A percentile compares a stretch with the other conserved stretches of the same genome.
Conservation (phyloP, 2,113 vertebrate species). For the Mus pahari region DNA sequence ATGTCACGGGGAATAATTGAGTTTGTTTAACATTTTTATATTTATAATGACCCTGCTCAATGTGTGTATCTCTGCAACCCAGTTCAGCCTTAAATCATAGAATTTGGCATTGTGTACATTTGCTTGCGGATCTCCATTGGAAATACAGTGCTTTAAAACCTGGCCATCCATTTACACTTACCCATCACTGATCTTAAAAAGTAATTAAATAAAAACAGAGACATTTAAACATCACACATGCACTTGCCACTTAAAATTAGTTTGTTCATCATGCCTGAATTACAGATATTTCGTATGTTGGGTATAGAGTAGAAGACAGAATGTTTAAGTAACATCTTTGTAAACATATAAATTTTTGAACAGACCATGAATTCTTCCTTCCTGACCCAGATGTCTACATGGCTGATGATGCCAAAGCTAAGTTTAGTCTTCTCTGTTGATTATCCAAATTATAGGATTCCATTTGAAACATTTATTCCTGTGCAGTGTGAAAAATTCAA, state of each 20-base stretch:
- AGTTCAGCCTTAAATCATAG: background rate
- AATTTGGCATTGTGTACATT: background rate
- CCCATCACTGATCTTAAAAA: background rate
- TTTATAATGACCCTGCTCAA: background rate
- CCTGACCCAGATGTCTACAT: background rate
- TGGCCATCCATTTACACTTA: background rate
- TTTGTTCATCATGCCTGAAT: background rate
- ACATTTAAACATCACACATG: background rate
- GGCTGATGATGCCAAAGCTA: background rate
- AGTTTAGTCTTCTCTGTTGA: constrained; percentile 1
- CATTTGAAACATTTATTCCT: constrained; percentile 23
- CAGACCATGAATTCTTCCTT: background rate
- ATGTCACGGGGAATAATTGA: background rate
- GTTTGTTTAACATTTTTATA: background rate
- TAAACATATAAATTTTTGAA: background rate
- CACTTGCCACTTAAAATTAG: background rate
- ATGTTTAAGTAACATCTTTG: background rate
- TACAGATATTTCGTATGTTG: background rate
- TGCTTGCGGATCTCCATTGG: background rate
- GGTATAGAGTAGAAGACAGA: background rate
- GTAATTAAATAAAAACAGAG: background rate
- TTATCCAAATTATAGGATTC: background rate
- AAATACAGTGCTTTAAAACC: background rate
- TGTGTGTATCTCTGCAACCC: background rate
- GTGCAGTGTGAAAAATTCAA: constrained; percentile 33